Evolutionary conservation across 2,888 invertebrate species (phyloP), one percentile per base, ranked within the genome.

Genomic region (Phytoseiulus persimilis): DNA sequence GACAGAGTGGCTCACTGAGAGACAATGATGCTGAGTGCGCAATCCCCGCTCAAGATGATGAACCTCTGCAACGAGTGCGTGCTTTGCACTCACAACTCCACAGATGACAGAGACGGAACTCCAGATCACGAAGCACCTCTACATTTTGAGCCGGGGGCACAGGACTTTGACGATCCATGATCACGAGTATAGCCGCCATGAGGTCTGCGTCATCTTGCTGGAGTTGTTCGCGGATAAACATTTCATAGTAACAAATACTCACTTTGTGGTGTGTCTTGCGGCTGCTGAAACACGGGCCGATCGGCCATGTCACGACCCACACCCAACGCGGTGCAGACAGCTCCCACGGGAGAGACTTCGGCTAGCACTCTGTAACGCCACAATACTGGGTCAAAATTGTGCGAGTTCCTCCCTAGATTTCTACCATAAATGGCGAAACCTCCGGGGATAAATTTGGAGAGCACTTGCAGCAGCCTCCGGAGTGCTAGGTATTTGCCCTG

Each of bases 261-360:
- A 87, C 87, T 87, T 87, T 87, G 87, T 33, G 87, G 87, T 87
- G 87, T 87, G 87, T 87, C 87, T 87, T 87, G 87, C 87, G 87
- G 87, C 87, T 33, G 87, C 33, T 87, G 87, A n/a, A 87, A 45
- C 87, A 87, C 87, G 87, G 87, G 39, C 87, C 87, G 32, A 39
- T 45, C 87, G 87, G 87, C 87, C 87, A 87, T 87, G 87, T 87
- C 87, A 87, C 87, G 87, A 87, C 87, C 87, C 87, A 87, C 65
- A 45, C 87, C 87, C 87, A 87, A 87, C 32, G 87, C 87, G 87
- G 87, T 39, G 87, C 87, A 32, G 39, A 33, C 87, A 87, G 87
- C 87, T 87, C 87, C 33, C 33, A 28, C 87, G 87, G 45, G 87
- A 87, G 87, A 45, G 87, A 39, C 87, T 33, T 39, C 87, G 33